Evolutionary conservation across 1,140 invertebrate genomes (phyloP).

Genomic region (Zophobas morio): DNA sequence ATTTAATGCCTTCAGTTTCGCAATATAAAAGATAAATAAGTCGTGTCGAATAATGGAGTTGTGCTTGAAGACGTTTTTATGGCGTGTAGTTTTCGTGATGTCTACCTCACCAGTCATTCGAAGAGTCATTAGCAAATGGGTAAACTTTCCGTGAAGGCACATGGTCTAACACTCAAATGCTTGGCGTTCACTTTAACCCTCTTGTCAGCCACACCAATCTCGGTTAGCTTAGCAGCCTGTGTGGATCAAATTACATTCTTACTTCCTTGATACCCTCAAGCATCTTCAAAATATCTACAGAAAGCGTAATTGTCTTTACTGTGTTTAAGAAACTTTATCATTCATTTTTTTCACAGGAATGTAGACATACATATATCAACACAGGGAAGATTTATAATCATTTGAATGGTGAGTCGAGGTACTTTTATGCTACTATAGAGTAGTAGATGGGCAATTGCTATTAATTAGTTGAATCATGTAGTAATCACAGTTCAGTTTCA

Average conservation of each 20-base stretch:
- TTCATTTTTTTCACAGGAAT: background rate
- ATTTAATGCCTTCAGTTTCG: background rate
- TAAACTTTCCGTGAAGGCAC: slow-evolving; percentile 28
- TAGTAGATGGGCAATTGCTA: too few relatives aligned
- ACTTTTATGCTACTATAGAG: too few relatives aligned
- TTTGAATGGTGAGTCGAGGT: too few relatives aligned
- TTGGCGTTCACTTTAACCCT: slow-evolving; percentile 29
- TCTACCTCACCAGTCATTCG: slow-evolving; percentile 15
- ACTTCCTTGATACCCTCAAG: slow-evolving; percentile 1
- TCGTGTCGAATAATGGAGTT: slow-evolving; percentile 6
- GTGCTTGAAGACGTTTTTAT: slow-evolving; percentile 15
- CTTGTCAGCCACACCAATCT: slow-evolving; percentile 35
- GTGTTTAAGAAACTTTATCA: background rate
- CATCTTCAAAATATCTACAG: background rate
- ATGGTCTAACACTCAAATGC: slow-evolving; percentile 19
- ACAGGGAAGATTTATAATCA: too few relatives aligned
- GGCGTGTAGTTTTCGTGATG: slow-evolving; percentile 12
- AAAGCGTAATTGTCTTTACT: too few relatives aligned
- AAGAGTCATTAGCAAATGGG: slow-evolving; percentile 30
- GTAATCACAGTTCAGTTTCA: too few relatives aligned
- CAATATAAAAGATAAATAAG: background rate
- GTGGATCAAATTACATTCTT: slow-evolving; percentile 30
- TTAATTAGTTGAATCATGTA: too few relatives aligned
- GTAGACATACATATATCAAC: too few relatives aligned
- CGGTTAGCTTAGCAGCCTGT: slow-evolving; percentile 23